A percentile compares a stretch with the other conserved stretches of the same genome.
Conservation (phyloP, 2,113 vertebrate genomes). For the Mixornis gularis region DNA sequence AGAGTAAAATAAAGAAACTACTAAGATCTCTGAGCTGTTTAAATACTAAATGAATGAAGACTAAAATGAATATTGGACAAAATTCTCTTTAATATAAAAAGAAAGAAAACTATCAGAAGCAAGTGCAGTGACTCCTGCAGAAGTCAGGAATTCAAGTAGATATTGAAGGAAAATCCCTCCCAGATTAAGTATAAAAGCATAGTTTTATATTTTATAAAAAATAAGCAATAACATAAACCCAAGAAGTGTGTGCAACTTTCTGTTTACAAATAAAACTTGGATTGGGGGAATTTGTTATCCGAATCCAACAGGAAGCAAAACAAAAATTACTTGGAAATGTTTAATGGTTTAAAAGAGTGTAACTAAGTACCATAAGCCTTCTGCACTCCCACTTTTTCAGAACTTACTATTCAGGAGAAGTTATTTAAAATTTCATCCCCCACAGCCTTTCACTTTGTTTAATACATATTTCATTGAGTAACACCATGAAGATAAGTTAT, state of each 20-base stretch:
- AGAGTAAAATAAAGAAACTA: not conserved
- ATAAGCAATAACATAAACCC: rapidly evolving
- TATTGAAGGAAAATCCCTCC: not conserved
- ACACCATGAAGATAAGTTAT: not conserved
- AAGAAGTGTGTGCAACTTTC: not conserved
- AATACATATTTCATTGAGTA: not conserved
- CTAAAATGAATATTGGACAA: not conserved
- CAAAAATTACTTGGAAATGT: not conserved
- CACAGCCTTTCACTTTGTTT: not conserved
- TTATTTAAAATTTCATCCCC: not conserved
- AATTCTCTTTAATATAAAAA: not conserved
- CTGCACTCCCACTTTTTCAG: not conserved
- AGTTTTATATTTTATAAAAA: not conserved
- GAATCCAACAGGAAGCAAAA: not conserved
- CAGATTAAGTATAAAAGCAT: not conserved
- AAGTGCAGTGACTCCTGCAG: not conserved
- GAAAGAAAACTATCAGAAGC: not conserved
- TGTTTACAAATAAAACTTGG: not conserved
- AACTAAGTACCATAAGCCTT: not conserved
- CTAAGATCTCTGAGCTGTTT: not conserved
- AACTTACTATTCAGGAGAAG: not conserved
- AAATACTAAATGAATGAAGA: not conserved
- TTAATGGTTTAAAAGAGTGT: not conserved
- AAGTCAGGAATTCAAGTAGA: not conserved
- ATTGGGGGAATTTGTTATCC: not conserved